Evolutionary conservation across 2,113 vertebrate genomes (phyloP).

Genomic region (Centrocercus urophasianus): DNA sequence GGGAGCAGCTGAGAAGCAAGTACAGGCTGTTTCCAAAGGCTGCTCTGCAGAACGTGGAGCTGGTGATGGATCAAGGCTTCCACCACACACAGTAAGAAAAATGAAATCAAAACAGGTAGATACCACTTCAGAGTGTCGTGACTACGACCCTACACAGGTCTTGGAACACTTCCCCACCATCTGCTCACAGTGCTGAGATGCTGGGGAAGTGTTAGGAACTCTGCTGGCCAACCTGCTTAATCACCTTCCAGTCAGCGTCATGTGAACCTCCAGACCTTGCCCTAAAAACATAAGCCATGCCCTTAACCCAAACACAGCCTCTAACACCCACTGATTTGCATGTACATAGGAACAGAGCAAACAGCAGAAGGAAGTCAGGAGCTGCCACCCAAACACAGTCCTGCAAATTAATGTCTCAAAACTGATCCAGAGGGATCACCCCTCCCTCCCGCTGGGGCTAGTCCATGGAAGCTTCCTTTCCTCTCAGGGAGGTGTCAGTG

Average conservation of each 20-base stretch:
- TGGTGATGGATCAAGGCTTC: not conserved
- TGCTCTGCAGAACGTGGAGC: not conserved
- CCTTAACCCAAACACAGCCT: slow-evolving; percentile 32
- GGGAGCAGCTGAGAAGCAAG: not conserved
- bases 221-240: not conserved
- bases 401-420: slow-evolving; percentile 64
- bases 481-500: slow-evolving; percentile 78
- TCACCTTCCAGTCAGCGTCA: slow-evolving; percentile 21
- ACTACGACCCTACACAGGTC: not conserved
- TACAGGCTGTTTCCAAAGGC: not conserved
- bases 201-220: slow-evolving; percentile 45
- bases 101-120: slow-evolving; percentile 7
- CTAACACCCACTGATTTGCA: slow-evolving; percentile 51
- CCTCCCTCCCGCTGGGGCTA: not conserved
- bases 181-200: slow-evolving; percentile 1
- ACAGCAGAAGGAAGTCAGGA: slow-evolving; percentile 54
- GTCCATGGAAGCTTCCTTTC: slow-evolving; percentile 63
- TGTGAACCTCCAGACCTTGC: slow-evolving; percentile 55
- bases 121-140: slow-evolving; percentile 13
- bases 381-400: slow-evolving; percentile 47
- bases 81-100: not conserved
- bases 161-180: slow-evolving; percentile 56
- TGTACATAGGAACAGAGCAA: slow-evolving; percentile 39
- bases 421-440: slow-evolving; percentile 31
- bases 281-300: slow-evolving; percentile 39